Evolutionary conservation across 2,113 vertebrate species (phyloP), one percentile per base, ranked within the genome.

Genomic region (Emydura subglobosa): DNA sequence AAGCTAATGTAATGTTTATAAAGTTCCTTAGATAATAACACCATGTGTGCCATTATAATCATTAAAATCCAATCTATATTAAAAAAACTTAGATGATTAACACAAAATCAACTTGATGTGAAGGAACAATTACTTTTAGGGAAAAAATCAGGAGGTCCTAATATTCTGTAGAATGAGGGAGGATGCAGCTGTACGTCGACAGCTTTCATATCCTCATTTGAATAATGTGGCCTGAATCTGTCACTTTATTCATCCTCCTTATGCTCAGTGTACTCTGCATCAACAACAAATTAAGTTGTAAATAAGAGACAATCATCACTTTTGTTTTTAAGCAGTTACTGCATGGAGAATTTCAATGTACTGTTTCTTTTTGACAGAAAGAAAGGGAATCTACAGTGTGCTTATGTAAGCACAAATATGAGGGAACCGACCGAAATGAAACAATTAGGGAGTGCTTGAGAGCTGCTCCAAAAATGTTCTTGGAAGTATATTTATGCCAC

Each of bases 151-250:
- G 98, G 98, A 99, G 99, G 98, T 99, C 98, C 98, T 98, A 98
- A 98, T 98, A 98, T 98, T 98, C 98, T 98, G 98, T 98, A 98
- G 98, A 98, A 98, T 98, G 98, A 98, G 97, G 98, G 98, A 98
- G 98, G 97, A 98, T 98, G 98, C 98, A 99, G 99, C 99, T 99
- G 99, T 98, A 98, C 98, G 98, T 98, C 98, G 98, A 98, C 98
- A 98, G 98, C 98, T 98, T 99, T 99, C 99, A 99, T 97, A 97
- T 98, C 98, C 99, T 99, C 99, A 99, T 99, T 99, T 99, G 99
- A 99, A 99, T 99, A 99, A 99, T 99, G 99, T 99, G 99, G 98
- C 99, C 99, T 99, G 99, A 99, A 99, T 99, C 99, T 99, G 98
- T 99, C 99, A 99, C 98, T 98, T 98, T 99, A 98, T 99, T 97